Conservation (phyloP, 2,797 vertebrate species). For the Scleropages formosus region DNA sequence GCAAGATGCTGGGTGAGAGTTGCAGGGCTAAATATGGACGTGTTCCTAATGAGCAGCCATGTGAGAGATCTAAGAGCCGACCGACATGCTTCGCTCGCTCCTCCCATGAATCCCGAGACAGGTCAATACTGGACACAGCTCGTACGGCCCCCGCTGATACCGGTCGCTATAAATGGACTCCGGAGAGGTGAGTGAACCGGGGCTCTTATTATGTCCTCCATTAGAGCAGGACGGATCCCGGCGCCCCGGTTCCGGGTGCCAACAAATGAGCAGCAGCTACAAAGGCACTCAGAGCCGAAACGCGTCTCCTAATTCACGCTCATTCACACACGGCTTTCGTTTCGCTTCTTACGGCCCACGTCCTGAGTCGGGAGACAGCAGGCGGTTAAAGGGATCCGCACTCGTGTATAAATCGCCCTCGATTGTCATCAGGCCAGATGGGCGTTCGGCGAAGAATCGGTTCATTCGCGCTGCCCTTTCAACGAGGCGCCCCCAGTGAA, state of each 20-base stretch:
- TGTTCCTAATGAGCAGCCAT: background rate
- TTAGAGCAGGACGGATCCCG: background rate
- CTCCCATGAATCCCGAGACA: background rate
- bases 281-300: background rate
- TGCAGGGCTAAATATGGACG: background rate
- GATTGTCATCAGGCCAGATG: background rate
- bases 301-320: background rate
- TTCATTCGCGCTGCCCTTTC: background rate
- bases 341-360: background rate
- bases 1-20: too few species aligned
- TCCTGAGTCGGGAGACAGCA: background rate
- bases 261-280: background rate
- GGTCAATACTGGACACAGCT: background rate
- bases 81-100: background rate
- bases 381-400: background rate
- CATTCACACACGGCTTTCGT: background rate
- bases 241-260: background rate
- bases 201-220: background rate
- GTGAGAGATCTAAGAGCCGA: background rate
- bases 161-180: conserved; percentile 7
- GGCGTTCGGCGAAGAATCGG: background rate
- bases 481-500: too few species aligned
- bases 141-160: background rate
- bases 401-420: background rate
- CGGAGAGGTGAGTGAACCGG: background rate